Evolutionary conservation across 2,113 vertebrate genomes (phyloP).

Genomic region (Panurus biarmicus): DNA sequence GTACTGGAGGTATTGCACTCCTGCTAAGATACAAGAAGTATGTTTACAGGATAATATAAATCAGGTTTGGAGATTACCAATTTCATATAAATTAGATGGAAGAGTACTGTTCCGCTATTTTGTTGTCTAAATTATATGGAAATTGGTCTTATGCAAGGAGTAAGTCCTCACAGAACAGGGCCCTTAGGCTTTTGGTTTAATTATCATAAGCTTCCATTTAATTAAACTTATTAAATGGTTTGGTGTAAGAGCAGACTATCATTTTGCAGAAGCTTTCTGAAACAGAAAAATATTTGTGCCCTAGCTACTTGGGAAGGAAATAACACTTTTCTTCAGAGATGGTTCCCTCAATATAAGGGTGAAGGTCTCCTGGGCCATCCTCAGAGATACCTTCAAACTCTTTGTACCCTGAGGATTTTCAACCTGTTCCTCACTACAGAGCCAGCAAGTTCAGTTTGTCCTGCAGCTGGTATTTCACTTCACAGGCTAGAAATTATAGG

Average conservation of each 20-base stretch:
- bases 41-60: slow-evolving; percentile 31
- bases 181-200: slow-evolving; percentile 66
- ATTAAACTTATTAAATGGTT: slow-evolving; percentile 66
- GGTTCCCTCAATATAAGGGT: neutral
- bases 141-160: slow-evolving; percentile 61
- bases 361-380: neutral
- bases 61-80: slow-evolving; percentile 37
- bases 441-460: neutral
- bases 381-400: neutral
- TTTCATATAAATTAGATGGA: slow-evolving; percentile 53
- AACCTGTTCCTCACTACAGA: neutral
- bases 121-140: slow-evolving; percentile 67
- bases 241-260: slow-evolving; percentile 45
- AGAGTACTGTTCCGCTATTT: slow-evolving; percentile 52
- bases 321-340: neutral
- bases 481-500: neutral
- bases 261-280: slow-evolving; percentile 11
- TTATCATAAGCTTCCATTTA: slow-evolving; percentile 66
- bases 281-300: slow-evolving; percentile 23
- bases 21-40: neutral
- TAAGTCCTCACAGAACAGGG: slow-evolving; percentile 58
- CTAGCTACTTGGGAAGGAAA: neutral
- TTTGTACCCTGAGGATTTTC: neutral
- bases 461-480: neutral
- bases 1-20: neutral